Percentiles rank a stretch among this genome's conserved stretches.
phyloP scores from a whole-genome alignment of 2,888 invertebrate species.

The Eulithis testata region DNA sequence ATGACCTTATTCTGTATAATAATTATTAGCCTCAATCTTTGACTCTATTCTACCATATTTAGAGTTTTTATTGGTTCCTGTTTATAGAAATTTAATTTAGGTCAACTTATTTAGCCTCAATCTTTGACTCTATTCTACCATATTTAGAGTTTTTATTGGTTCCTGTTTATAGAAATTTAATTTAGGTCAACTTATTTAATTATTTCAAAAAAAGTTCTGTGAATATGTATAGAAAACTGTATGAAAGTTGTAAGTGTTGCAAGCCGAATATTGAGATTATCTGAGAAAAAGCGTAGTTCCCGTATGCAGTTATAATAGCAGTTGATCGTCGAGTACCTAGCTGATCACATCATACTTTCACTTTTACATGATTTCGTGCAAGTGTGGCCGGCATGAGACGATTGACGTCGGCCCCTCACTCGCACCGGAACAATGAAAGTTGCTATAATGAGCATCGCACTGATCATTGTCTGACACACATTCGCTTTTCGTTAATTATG shows the following conservation, averaged over 20 bases:
- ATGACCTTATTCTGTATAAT: conserved; percentile 45
- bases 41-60: conserved; percentile 21
- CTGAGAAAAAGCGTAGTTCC: conserved; percentile 18
- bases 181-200: no score
- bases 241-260: not conserved
- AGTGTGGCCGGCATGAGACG: conserved; percentile 57
- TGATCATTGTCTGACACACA: conserved; percentile 50
- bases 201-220: not conserved
- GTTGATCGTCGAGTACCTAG: conserved; percentile 44
- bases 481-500: conserved; percentile 42
- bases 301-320: conserved; percentile 46
- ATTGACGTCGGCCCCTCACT: conserved; percentile 59
- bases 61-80: conserved; percentile 12
- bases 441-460: conserved; percentile 58
- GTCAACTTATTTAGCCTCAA: conserved; percentile 49
- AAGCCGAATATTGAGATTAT: conserved; percentile 4
- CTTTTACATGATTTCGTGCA: conserved; percentile 78
- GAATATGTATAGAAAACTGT: no score
- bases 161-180: not conserved
- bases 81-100: conserved; percentile 1
- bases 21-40: conserved; percentile 48
- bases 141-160: conserved; percentile 17
- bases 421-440: conserved; percentile 75
- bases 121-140: conserved; percentile 31
- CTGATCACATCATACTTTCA: conserved; percentile 79